Percentiles rank a stretch among this genome's conserved stretches.
Evolutionary conservation across 2,113 vertebrate species (phyloP).

Genomic region (Mustela nigripes): DNA sequence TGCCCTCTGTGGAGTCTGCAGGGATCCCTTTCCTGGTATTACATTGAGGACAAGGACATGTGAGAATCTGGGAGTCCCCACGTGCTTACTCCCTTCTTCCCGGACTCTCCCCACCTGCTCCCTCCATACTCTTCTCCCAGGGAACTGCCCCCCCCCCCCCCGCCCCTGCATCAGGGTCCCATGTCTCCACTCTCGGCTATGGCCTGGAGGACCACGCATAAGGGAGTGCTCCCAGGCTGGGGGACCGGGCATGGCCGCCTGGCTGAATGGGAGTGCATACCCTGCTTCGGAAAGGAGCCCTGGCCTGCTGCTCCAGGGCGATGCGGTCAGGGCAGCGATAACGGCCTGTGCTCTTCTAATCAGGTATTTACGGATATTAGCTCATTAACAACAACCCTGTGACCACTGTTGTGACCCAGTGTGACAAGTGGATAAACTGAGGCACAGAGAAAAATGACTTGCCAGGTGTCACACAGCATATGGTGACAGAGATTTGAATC

Average conservation of each 20-base stretch:
- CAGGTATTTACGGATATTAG: neutral
- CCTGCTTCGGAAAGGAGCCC: neutral
- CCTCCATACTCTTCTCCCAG: neutral
- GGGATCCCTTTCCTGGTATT: neutral
- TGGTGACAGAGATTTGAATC: neutral
- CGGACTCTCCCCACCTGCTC: too few relatives aligned
- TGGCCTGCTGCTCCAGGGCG: neutral
- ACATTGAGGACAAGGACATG: neutral
- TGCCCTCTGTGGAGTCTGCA: neutral
- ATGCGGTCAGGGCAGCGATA: neutral
- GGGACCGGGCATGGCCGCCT: neutral
- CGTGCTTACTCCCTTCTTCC: neutral
- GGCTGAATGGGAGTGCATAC: neutral
- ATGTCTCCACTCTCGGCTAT: neutral
- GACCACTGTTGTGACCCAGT: too few relatives aligned
- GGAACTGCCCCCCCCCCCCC: too few relatives aligned
- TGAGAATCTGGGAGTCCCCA: neutral
- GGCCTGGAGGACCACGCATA: neutral
- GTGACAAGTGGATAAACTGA: neutral
- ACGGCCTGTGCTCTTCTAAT: neutral
- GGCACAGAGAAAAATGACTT: neutral
- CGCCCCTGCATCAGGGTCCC: fast-evolving
- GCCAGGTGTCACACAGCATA: neutral
- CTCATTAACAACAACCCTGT: neutral
- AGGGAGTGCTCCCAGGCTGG: neutral